A percentile compares a stretch with the other conserved stretches of the same genome.
phyloP scores from a whole-genome alignment of 2,888 invertebrate species.

The Tenthredo distinguenda region DNA sequence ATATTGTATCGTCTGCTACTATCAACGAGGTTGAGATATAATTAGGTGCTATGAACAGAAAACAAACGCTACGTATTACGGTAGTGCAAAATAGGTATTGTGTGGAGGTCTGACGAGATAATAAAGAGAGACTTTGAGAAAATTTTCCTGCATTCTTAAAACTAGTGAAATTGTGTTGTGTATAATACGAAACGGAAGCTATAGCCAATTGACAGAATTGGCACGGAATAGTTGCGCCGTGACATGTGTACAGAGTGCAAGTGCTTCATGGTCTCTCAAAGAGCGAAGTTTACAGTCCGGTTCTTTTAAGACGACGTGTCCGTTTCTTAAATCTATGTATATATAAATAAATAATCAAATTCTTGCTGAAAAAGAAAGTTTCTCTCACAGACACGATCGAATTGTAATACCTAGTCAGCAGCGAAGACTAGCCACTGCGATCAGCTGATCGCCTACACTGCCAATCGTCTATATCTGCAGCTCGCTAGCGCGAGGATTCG shows the following conservation, averaged over 20 bases:
- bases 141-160: neutral
- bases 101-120: neutral
- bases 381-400: neutral
- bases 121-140: neutral
- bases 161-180: neutral
- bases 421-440: neutral
- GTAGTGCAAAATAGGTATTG: neutral
- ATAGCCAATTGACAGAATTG: neutral
- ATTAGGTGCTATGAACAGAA: neutral
- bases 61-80: neutral
- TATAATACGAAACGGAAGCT: neutral
- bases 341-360: slow-evolving; percentile 22
- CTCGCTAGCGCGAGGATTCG: neutral
- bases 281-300: neutral
- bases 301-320: neutral
- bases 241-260: neutral
- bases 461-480: neutral
- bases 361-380: slow-evolving; percentile 49
- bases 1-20: neutral
- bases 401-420: neutral
- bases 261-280: neutral
- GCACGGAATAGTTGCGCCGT: slow-evolving; percentile 3
- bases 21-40: neutral
- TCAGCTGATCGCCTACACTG: slow-evolving; percentile 58
- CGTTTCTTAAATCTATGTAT: slow-evolving; percentile 17